Percentiles rank a stretch among this genome's conserved stretches.
phyloP scores from a whole-genome alignment of 30 jellyfish, hydroid and myxozoan genomes.

The Pseudorhiza aurosa region DNA sequence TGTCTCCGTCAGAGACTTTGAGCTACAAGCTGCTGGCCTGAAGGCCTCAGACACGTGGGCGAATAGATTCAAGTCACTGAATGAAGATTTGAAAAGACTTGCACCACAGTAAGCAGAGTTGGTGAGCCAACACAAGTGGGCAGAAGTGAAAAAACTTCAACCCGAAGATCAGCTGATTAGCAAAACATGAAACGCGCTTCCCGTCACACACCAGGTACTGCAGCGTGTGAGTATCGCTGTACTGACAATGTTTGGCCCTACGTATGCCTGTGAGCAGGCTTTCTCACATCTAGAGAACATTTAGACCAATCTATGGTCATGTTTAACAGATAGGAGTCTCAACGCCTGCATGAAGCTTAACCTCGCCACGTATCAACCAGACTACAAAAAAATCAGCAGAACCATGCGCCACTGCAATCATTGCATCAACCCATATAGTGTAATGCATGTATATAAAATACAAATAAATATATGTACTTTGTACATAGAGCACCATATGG shows the following conservation, averaged over 20 bases:
- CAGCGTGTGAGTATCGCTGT: neutral
- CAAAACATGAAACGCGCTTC: neutral
- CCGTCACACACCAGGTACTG: neutral
- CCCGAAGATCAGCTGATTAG: neutral
- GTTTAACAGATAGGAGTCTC: neutral
- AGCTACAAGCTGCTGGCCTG: neutral
- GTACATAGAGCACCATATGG: no score
- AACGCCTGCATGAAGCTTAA: neutral
- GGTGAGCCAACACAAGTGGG: neutral
- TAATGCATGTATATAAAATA: no score
- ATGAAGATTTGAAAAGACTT: neutral
- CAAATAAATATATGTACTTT: no score
- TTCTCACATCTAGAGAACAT: slow-evolving; percentile 2
- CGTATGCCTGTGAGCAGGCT: slow-evolving; percentile 33
- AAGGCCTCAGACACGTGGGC: neutral
- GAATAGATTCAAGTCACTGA: neutral
- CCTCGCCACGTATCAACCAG: neutral
- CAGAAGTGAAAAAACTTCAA: neutral
- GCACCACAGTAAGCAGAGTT: neutral
- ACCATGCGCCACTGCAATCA: neutral
- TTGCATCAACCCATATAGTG: neutral
- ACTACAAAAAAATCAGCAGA: neutral
- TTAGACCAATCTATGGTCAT: neutral
- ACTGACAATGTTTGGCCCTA: neutral
- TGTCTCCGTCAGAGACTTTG: neutral